Evolutionary conservation across 2,113 vertebrate species (phyloP).

Genomic region (Scophthalmus maximus): DNA sequence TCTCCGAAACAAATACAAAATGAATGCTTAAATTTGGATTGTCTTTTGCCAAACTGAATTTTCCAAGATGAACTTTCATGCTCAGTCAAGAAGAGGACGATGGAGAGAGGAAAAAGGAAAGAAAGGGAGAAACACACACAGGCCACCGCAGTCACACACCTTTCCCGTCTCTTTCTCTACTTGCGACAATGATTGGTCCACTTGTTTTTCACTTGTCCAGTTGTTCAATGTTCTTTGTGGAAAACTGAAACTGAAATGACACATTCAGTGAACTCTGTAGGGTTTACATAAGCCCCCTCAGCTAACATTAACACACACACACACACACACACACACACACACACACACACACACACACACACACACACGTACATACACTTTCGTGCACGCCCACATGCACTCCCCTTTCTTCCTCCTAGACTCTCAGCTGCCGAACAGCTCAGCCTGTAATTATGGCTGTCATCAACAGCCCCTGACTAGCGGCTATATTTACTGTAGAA

Average conservation of each 20-base stretch:
- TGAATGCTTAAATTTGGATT: no score
- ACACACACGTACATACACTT: slow-evolving; percentile 50
- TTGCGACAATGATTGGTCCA: neutral
- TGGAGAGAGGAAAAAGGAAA: neutral
- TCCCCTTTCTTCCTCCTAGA: slow-evolving; percentile 30
- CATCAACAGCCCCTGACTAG: slow-evolving; percentile 78
- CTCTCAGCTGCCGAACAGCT: slow-evolving; percentile 77
- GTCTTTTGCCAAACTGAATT: no score
- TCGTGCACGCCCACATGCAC: slow-evolving; percentile 23
- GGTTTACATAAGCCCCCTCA: slow-evolving; percentile 47
- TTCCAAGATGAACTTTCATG: no score
- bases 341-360: slow-evolving; percentile 18
- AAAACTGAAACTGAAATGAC: no score
- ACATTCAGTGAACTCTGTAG: slow-evolving; percentile 23
- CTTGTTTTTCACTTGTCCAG: no score
- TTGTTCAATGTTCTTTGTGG: no score
- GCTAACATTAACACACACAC: slow-evolving; percentile 19
- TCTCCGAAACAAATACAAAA: no score
- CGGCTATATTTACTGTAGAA: slow-evolving; percentile 80
- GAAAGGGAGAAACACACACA: no score
- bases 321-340: slow-evolving; percentile 37
- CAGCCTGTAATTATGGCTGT: slow-evolving; percentile 82
- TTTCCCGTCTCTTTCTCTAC: neutral
- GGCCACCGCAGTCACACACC: no score
- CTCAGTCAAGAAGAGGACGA: no score